Percentiles rank a stretch among this genome's conserved stretches.
These are phyloP conservation scores for Drosophila hydei DNA, from an alignment of 1,140 invertebrate genomes.

Conservation along the genomic window DNA sequence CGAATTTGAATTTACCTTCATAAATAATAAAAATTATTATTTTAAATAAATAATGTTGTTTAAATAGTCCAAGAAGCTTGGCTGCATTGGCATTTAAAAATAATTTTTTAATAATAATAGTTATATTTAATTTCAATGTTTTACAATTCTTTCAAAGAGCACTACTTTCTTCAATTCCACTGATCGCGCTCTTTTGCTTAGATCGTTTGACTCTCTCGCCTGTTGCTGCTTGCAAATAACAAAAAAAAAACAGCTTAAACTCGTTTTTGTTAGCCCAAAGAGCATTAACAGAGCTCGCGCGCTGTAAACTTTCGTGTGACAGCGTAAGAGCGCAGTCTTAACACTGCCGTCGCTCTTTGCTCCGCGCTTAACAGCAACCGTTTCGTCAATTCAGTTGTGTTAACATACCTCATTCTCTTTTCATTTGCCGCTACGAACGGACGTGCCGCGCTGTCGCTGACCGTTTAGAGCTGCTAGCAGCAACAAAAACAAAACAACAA, in stretches of 20 bases:
- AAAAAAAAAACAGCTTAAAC: constrained; percentile 5
- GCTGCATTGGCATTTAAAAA: too few relatives aligned
- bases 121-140: too few relatives aligned
- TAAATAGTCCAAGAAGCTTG: too few relatives aligned
- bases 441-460: constrained; percentile 51
- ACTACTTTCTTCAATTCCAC: too few relatives aligned
- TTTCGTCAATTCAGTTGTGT: constrained; percentile 16
- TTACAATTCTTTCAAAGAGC: too few relatives aligned
- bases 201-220: neutral
- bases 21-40: neutral
- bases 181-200: neutral
- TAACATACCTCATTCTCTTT: constrained; percentile 46
- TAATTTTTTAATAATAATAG: too few relatives aligned
- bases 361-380: constrained; percentile 4
- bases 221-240: constrained; percentile 6
- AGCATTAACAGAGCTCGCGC: neutral
- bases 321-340: constrained; percentile 7
- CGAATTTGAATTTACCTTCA: neutral
- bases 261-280: constrained; percentile 1
- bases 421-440: constrained; percentile 49
- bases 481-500: constrained; percentile 33
- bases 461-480: constrained; percentile 23
- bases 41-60: neutral
- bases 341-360: constrained; percentile 13
- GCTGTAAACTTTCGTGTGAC: neutral